Evolutionary conservation across 2,113 vertebrate species (phyloP), one percentile per base, ranked within the genome.

Genomic region (Myrmecobius fasciatus): DNA sequence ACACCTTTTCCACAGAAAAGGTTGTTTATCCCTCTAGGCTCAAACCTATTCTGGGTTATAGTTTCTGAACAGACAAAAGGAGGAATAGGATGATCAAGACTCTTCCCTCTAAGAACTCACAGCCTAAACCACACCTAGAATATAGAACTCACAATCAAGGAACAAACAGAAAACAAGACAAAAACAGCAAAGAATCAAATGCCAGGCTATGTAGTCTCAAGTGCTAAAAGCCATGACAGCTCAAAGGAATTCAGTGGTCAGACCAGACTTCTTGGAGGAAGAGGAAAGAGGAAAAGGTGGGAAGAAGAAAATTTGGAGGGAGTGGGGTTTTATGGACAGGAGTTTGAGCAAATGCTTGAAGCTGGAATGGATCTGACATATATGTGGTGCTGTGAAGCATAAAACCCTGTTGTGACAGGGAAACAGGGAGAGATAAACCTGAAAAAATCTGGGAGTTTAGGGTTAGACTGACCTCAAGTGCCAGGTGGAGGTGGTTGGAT

Each of bases 1-100:
- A 0, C 0, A 0, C 0, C 0, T 5, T 11, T 83, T 43, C 67
- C 43, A 24, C n/a, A 22, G 67, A 83, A 24, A 83, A 24, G 36
- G n/a, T 83, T 83, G 67, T n/a, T 83, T n/a, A 83, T 83, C 1
- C 0, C 36, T 83, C 20, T 43, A 7, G 67, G 24, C n/a, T 43
- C n/a, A 83, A n/a, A 43, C 5, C 67, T 43, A 31, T 83, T 20
- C 20, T 83, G n/a, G 67, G 17, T 43, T 83, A 83, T 43, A 83
- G 67, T 83, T 83, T 83, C n/a, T 43, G 67, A 43, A n/a, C 5
- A 43, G 20, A 83, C 67, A 83, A 83, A 83, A 83, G 67, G 67
- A 43, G 20, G 67, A 83, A 43, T 83, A 83, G n/a, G 43, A 75
- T n/a, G n/a, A 43, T 43, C 36, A 43, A 83, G 67, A 83, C 20